A percentile compares a stretch with the other conserved stretches of the same genome.
Conservation (phyloP, 1,140 invertebrate species). For the Cyclargus thomasi region DNA sequence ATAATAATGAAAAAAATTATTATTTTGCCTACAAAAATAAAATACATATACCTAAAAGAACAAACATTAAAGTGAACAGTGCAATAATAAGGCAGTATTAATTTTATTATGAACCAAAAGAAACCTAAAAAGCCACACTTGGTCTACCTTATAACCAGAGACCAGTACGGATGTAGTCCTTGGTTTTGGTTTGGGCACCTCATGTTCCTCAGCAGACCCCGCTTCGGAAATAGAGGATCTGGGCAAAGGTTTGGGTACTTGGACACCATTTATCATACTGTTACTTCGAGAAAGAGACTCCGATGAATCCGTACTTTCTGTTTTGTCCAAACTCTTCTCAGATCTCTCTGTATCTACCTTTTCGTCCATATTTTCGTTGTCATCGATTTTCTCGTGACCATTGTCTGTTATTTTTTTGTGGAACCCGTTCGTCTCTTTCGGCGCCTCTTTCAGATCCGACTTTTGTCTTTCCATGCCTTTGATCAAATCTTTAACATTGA, state of each 20-base stretch:
- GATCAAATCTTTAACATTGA: conserved; percentile 72
- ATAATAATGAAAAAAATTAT: too few relatives aligned
- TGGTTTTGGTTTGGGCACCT: conserved; percentile 82
- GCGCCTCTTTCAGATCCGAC: conserved; percentile 46
- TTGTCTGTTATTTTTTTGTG: conserved; percentile 62
- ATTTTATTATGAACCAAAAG: conserved; percentile 21
- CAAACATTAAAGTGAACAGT: conserved; percentile 7
- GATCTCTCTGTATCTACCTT: conserved; percentile 33
- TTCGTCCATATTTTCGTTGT: conserved; percentile 31
- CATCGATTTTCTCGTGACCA: conserved; percentile 50
- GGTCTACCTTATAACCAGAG: conserved; percentile 82
- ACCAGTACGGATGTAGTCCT: conserved; percentile 77
- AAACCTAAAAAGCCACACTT: conserved; percentile 26
- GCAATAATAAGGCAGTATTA: conserved; percentile 22
- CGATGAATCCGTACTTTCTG: conserved; percentile 44
- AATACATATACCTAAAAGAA: conserved; percentile 15
- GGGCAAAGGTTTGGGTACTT: conserved; percentile 86
- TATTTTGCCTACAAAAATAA: neutral
- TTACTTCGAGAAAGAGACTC: conserved; percentile 58
- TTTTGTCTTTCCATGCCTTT: conserved; percentile 71
- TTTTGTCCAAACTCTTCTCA: conserved; percentile 41
- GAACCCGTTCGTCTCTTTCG: conserved; percentile 56
- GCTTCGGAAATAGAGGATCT: conserved; percentile 71
- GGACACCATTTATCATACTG: conserved; percentile 57
- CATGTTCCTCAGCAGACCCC: conserved; percentile 64